Evolutionary conservation across 2,888 invertebrate species (phyloP), one percentile per base, ranked within the genome.

Genomic region (Drosophila parthenogenetica): DNA sequence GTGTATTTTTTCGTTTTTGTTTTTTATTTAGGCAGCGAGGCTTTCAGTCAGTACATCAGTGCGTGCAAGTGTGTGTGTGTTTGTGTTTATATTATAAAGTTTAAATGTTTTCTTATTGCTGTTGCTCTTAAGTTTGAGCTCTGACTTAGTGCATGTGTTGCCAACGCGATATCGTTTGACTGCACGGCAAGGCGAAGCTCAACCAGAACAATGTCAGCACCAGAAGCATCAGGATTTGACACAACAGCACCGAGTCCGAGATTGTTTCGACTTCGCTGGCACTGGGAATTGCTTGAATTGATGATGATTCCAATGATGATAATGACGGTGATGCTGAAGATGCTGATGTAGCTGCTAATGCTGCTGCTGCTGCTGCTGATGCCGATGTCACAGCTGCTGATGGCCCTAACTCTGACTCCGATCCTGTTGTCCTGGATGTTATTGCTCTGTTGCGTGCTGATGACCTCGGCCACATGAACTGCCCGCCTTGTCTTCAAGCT

Each of bases 1-100:
- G 29, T 29, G 29, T 29, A 5, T 29, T 29, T 29, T 29, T 29
- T 29, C 8, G 1, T 48, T 29, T 53, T n/a, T 22, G 42, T 37
- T 65, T 22, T 4, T 32, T 60, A 19, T 71, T 77, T 87, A 84
- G 84, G 84, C 84, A 84, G 86, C 84, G 78, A 88, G 84, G 84
- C 84, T 77, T 86, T 84, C 84, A 84, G 84, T 84, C 84, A 84
- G 83, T 86, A 80, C 86, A 79, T 84, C 88, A 87, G 86, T 86
- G 80, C 81, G 68, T 61, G 50, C 54, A 32, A 37, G 11, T 58
- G 35, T 45, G 43, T 64, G 16, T 64, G 45, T 60, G 29, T 57
- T 14, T 58, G 35, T 42, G 48, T 29, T 19, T 32, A 11, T 25
- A 29, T 29, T 29, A 29, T 29, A 8, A 29, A 29, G n/a, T 10